Base-by-base conservation (phyloP, 2,888 invertebrate genomes). In the Phyto melanocephala region DNA sequence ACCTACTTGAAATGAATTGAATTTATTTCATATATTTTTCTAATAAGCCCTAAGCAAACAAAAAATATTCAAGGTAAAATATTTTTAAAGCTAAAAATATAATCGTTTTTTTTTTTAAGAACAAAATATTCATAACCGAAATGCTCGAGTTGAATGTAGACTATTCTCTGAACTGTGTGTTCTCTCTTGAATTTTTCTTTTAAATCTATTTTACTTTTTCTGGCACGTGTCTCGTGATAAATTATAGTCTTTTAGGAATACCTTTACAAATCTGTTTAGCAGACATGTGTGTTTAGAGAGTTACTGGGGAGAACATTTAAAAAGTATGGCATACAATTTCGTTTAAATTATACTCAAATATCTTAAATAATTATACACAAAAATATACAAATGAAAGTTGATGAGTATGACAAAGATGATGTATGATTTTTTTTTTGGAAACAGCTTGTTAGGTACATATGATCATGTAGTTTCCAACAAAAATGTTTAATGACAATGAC, bases 221-320 rank as follows among this genome's bases (percentile, higher is more conserved):
- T 70, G 56, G 45, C 70, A 63, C 45, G 60, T 62, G 74, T 45
- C 79, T 74, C 74, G 80, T 80, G 80, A 52, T 37, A 68, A 56
- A 13, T 62, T 58, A 54, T 65, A 60, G 35, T 72, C 52, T 42
- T 50, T 50, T 10, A 56, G 17, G 47, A 45, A n/a, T n/a, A n/a
- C n/a, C n/a, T n/a, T n/a, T n/a, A n/a, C n/a, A n/a, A n/a, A n/a
- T n/a, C n/a, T n/a, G n/a, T n/a, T n/a, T n/a, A 22, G 60, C 52
- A 58, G 20, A 42, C 33, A 24, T 67, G 3, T 65, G 20, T 54
- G 10, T 62, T 54, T 40, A 56, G n/a, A n/a, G n/a, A 78, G 63
- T 78, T 78, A 63, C 56, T 45, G 63, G 35, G 56, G 62, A 35
- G 37, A 52, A 62, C 42, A 42, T 35, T n/a, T n/a, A 24, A 42